phyloP scores from a whole-genome alignment of 2,888 invertebrate species.

The Drosophila leonis region DNA sequence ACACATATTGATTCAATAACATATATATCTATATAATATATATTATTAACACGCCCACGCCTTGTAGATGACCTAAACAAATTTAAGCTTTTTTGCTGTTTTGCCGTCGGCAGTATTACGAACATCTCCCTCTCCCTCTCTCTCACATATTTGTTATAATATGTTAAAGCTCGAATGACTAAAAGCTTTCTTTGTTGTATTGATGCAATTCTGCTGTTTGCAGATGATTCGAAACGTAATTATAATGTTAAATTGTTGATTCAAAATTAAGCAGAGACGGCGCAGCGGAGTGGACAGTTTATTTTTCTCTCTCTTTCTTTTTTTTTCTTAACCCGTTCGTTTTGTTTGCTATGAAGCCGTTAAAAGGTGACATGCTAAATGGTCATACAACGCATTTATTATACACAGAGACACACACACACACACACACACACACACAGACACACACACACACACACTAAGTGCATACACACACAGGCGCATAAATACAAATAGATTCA shows the following conservation, averaged over 20 bases:
- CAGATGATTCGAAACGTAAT: slow-evolving; percentile 76
- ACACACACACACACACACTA: slow-evolving; percentile 40
- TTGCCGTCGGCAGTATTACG: slow-evolving; percentile 41
- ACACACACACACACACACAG: slow-evolving; percentile 21
- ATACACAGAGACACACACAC: slow-evolving; percentile 44
- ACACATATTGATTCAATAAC: not conserved
- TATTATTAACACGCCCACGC: not conserved
- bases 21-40: not conserved
- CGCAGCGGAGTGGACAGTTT: slow-evolving; percentile 10
- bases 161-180: slow-evolving; percentile 24
- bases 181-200: slow-evolving; percentile 54
- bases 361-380: slow-evolving; percentile 81
- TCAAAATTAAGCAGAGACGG: slow-evolving; percentile 62
- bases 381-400: slow-evolving; percentile 71
- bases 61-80: not conserved
- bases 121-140: not conserved
- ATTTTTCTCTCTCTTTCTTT: not conserved
- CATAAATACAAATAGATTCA: slow-evolving; percentile 78
- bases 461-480: slow-evolving; percentile 68
- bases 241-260: slow-evolving; percentile 78
- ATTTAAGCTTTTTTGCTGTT: slow-evolving; percentile 11
- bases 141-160: slow-evolving; percentile 14
- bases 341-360: slow-evolving; percentile 75
- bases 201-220: slow-evolving; percentile 64
- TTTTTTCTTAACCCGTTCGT: slow-evolving; percentile 32